Percentiles rank a stretch among this genome's conserved stretches.
Evolutionary conservation across 2,113 vertebrate genomes (phyloP).

Genomic region (Elephantulus edwardii): DNA sequence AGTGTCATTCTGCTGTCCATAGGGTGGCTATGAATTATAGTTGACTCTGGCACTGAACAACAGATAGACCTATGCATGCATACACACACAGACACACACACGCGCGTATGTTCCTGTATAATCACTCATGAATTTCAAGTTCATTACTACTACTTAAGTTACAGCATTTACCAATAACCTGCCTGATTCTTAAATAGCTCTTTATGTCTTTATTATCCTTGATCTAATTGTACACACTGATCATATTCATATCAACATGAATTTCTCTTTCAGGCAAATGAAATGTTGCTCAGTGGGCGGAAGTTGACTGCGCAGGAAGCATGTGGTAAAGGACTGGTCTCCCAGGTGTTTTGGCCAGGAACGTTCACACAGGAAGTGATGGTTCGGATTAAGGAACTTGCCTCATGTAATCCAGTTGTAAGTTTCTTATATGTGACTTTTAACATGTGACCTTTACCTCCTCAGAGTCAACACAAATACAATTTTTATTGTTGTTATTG

Average conservation of each 20-base stretch:
- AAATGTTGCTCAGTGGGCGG: constrained; percentile 96
- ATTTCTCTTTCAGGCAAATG: constrained; percentile 91
- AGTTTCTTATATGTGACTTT: constrained; percentile 73
- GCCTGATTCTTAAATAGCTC: not conserved
- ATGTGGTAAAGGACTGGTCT: constrained; percentile 96
- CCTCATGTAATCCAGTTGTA: constrained; percentile 93
- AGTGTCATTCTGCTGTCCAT: too few relatives aligned
- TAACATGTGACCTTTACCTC: not conserved
- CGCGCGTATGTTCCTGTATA: not conserved
- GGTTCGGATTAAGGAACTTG: constrained; percentile 96
- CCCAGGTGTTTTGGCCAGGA: constrained; percentile 97
- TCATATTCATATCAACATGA: constrained; percentile 72
- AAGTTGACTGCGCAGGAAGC: constrained; percentile 98
- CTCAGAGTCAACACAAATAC: not conserved
- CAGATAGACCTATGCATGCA: too few relatives aligned
- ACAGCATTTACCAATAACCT: not conserved
- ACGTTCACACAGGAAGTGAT: constrained; percentile 98
- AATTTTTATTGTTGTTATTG: too few relatives aligned
- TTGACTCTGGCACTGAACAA: too few relatives aligned
- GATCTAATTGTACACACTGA: not conserved
- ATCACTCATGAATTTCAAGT: not conserved
- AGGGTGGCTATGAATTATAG: too few relatives aligned
- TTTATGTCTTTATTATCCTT: not conserved
- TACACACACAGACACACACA: too few relatives aligned
- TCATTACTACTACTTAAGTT: not conserved